Conservation (phyloP, 1,140 invertebrate genomes). For the Goniozus legneri region DNA sequence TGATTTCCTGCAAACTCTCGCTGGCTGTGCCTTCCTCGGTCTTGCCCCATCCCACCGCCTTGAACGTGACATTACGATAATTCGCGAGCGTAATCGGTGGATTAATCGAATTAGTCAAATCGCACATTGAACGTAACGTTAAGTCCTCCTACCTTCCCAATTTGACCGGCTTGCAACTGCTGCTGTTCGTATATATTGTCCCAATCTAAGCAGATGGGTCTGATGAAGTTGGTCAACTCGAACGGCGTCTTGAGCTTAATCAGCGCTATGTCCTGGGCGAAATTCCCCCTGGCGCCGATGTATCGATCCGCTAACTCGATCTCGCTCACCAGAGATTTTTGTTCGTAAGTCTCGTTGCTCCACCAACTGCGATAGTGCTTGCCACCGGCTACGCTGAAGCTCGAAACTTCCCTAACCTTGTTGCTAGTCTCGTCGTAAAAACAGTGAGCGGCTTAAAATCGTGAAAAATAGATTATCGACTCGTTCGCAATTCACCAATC, state of each 20-base stretch:
- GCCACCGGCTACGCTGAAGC: constrained; percentile 43
- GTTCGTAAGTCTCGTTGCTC: constrained; percentile 29
- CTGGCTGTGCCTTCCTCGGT: constrained; percentile 21
- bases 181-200: constrained; percentile 36
- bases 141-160: constrained; percentile 17
- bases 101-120: background rate
- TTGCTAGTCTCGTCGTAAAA: constrained; percentile 44
- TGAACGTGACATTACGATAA: background rate
- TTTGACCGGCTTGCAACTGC: constrained; percentile 35
- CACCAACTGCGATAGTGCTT: constrained; percentile 44
- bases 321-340: constrained; percentile 37
- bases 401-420: constrained; percentile 15
- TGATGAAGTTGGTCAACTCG: constrained; percentile 34
- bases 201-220: constrained; percentile 51
- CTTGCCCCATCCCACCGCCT: constrained; percentile 32
- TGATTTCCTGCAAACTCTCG: constrained; percentile 21
- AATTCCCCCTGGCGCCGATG: constrained; percentile 36
- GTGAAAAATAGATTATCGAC: background rate
- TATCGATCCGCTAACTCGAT: constrained; percentile 18
- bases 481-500: too few relatives aligned
- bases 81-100: background rate
- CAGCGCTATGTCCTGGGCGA: constrained; percentile 35
- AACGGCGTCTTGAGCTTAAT: constrained; percentile 38
- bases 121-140: too few relatives aligned
- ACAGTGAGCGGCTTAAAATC: constrained; percentile 48